Base-by-base conservation (phyloP, 2,113 vertebrate species). In the Synchiropus splendidus region DNA sequence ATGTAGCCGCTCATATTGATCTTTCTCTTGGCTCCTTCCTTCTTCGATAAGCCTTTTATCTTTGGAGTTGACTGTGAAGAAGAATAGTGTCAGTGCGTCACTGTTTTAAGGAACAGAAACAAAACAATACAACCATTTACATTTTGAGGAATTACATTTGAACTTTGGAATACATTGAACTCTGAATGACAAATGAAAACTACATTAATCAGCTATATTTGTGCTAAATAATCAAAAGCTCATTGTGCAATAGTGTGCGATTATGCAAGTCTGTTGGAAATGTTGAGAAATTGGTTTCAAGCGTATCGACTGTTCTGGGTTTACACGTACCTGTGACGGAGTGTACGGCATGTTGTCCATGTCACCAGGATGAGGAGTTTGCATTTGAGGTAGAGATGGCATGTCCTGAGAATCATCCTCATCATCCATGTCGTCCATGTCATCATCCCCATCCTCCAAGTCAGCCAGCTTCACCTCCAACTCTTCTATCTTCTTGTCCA, bases 1-100 rank as follows among this genome's bases (percentile, higher is more conserved):
- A 99, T 98, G 62, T 98, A 99, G 67, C 94, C 94, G 49, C 95
- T 99, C 92, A 97, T 98, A 85, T 99, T 99, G 84, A 97, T 98
- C 86, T 98, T 99, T 71, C 95, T 85, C 79, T 97, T 99, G 44
- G 93, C 90, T 40, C 94, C 89, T 74, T 99, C 95, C 58, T 99
- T 99, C 81, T 96, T 97, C 52, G 89, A 83, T 57, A 89, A 84
- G 58, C 93, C 91, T 72, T 98, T 98, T 42, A 88, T 76, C 79
- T 96, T 98, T 34, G 93, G 92, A 58, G 93, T 95, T 16, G 90
- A 90, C 95, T 99, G 82, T 2, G 45, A 49, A 63, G 48, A 41
- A 44, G 58, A 40, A 31, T 4, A 45, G 11, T 40, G 6, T 34
- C 8, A 21, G 33, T 9, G 11, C 34, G 18, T 14, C 9, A 40